Percentiles rank a stretch among this genome's conserved stretches.
Evolutionary conservation across 2,888 invertebrate species (phyloP).

Genomic region (Dicyrtoma fusca): DNA sequence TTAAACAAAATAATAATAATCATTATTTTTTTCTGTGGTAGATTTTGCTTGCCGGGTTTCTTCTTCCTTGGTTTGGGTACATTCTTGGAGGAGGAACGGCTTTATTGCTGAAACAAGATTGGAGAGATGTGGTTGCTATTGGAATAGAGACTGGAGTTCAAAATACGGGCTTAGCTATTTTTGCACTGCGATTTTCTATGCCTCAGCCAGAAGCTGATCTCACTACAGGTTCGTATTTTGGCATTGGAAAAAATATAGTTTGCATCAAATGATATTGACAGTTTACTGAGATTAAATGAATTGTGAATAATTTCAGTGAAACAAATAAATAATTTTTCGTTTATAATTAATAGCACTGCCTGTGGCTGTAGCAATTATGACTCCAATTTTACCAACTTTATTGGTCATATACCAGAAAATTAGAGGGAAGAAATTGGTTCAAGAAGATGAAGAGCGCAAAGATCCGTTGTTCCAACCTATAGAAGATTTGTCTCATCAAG

Average conservation of each 20-base stretch:
- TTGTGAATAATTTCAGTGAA: not conserved
- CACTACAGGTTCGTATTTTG: constrained; percentile 85
- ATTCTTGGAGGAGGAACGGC: constrained; percentile 70
- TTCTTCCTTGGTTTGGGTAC: constrained; percentile 82
- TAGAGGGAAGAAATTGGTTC: constrained; percentile 22
- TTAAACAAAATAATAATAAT: not conserved
- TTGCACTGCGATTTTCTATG: constrained; percentile 78
- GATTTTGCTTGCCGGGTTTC: constrained; percentile 79
- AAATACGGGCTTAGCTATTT: constrained; percentile 90
- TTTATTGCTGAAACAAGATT: constrained; percentile 66
- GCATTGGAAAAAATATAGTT: too few relatives aligned
- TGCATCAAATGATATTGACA: too few relatives aligned
- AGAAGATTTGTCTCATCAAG: constrained; percentile 39
- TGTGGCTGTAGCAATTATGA: constrained; percentile 90
- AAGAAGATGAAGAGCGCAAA: constrained; percentile 40
- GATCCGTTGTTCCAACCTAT: constrained; percentile 41
- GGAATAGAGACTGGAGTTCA: constrained; percentile 91
- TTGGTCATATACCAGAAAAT: constrained; percentile 47
- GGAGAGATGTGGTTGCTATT: constrained; percentile 78
- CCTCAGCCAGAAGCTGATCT: constrained; percentile 85
- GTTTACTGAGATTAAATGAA: not conserved
- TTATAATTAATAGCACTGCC: constrained; percentile 72
- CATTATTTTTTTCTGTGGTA: constrained; percentile 60
- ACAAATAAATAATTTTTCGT: not conserved
- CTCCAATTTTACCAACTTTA: constrained; percentile 72